These are phyloP conservation scores for Agrenia bidenticulata DNA, from an alignment of 2,888 invertebrate species.

Conservation along the genomic window DNA sequence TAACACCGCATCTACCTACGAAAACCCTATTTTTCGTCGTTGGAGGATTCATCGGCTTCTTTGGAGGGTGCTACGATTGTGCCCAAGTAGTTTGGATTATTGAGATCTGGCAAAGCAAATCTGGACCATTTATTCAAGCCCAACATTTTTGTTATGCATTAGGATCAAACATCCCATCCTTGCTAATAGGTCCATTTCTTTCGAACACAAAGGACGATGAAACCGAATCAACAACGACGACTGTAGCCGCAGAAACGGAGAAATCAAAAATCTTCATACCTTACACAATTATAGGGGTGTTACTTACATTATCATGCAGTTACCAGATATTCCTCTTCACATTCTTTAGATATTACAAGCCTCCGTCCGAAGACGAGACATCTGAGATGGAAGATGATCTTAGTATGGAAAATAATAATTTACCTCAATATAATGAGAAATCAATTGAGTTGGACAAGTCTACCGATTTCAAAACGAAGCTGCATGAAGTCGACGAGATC, in stretches of 20 bases:
- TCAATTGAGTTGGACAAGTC: too few relatives aligned
- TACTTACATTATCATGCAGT: constrained; percentile 26
- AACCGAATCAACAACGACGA: neutral
- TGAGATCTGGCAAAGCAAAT: constrained; percentile 39
- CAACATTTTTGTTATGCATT: constrained; percentile 41
- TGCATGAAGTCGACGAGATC: too few relatives aligned
- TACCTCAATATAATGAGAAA: too few relatives aligned
- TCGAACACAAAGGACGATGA: neutral
- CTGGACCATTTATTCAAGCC: constrained; percentile 39
- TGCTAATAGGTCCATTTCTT: constrained; percentile 37
- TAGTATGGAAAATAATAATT: too few relatives aligned
- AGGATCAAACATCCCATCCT: constrained; percentile 31
- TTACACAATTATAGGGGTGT: constrained; percentile 37
- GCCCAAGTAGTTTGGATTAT: constrained; percentile 44
- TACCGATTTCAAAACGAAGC: too few relatives aligned
- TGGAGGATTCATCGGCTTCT: constrained; percentile 37
- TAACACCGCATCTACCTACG: constrained; percentile 30
- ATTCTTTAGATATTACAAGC: constrained; percentile 36
- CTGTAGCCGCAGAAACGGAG: neutral
- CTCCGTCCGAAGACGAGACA: constrained; percentile 23
- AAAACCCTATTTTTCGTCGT: constrained; percentile 27
- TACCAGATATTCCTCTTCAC: constrained; percentile 33
- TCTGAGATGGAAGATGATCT: too few relatives aligned
- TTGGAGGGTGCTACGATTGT: constrained; percentile 36
- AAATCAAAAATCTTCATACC: constrained; percentile 34